These are phyloP conservation scores for Phymatocera aterrima DNA, from an alignment of 2,888 invertebrate genomes.

Conservation along the genomic window DNA sequence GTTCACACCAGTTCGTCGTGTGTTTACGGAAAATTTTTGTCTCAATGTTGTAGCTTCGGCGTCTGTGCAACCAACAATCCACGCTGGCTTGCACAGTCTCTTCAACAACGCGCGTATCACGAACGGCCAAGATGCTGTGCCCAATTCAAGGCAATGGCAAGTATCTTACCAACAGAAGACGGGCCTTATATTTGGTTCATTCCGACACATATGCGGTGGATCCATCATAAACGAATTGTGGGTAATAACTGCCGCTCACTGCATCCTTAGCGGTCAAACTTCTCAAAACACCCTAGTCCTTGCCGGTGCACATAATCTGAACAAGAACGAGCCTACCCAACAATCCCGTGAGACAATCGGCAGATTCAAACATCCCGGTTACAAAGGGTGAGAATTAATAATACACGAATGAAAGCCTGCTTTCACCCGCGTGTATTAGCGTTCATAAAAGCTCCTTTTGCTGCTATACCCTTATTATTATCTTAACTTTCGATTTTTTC, in stretches of 20 bases:
- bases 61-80: neutral
- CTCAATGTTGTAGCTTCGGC: neutral
- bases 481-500: conserved; percentile 43
- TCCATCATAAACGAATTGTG: conserved; percentile 71
- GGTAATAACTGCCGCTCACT: conserved; percentile 75
- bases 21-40: neutral
- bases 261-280: too few species aligned
- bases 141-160: conserved; percentile 74
- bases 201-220: conserved; percentile 74
- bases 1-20: too few species aligned
- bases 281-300: conserved; percentile 71
- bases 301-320: conserved; percentile 77
- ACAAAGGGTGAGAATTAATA: conserved; percentile 58
- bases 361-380: conserved; percentile 67
- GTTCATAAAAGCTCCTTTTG: neutral
- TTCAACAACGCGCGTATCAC: conserved; percentile 56
- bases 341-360: conserved; percentile 62
- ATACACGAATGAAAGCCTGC: too few species aligned
- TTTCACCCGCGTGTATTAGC: too few species aligned
- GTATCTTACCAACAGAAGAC: conserved; percentile 72
- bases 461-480: too few species aligned
- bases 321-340: conserved; percentile 68
- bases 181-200: conserved; percentile 57
- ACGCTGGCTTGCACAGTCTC: neutral
- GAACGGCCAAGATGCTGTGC: conserved; percentile 65